Evolutionary conservation across 2,797 vertebrate species (phyloP).

Genomic region (Streptopelia turtur): DNA sequence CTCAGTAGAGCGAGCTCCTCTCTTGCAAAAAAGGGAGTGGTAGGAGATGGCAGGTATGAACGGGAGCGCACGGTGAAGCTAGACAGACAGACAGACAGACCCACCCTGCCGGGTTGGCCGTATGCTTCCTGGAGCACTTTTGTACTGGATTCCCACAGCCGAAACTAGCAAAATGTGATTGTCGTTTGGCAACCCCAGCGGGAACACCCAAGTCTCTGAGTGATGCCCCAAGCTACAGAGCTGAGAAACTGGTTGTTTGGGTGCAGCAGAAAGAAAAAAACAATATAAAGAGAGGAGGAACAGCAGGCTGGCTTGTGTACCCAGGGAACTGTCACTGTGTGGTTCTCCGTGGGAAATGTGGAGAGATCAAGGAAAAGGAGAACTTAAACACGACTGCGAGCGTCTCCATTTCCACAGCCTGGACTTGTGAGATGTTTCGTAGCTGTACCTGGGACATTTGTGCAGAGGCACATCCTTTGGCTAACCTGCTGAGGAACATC

Average conservation of each 20-base stretch:
- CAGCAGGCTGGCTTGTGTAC: neutral
- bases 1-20: slow-evolving; percentile 29
- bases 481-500: neutral
- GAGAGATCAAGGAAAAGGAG: neutral
- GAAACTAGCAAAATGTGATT: slow-evolving; percentile 17
- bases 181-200: neutral
- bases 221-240: neutral
- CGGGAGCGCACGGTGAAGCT: neutral
- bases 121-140: slow-evolving; percentile 12
- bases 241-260: neutral
- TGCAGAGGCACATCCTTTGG: neutral
- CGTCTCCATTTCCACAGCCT: neutral
- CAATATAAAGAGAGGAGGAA: neutral
- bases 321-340: fast-evolving
- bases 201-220: neutral
- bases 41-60: neutral
- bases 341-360: neutral
- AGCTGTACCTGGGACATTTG: neutral
- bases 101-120: neutral
- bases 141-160: slow-evolving; percentile 46
- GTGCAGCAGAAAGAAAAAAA: neutral
- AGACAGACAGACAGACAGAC: neutral
- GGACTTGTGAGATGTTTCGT: neutral
- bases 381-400: neutral
- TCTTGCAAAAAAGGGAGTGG: slow-evolving; percentile 25